Conservation (phyloP, 2,797 vertebrate genomes). For the Ispidina lecontei region DNA sequence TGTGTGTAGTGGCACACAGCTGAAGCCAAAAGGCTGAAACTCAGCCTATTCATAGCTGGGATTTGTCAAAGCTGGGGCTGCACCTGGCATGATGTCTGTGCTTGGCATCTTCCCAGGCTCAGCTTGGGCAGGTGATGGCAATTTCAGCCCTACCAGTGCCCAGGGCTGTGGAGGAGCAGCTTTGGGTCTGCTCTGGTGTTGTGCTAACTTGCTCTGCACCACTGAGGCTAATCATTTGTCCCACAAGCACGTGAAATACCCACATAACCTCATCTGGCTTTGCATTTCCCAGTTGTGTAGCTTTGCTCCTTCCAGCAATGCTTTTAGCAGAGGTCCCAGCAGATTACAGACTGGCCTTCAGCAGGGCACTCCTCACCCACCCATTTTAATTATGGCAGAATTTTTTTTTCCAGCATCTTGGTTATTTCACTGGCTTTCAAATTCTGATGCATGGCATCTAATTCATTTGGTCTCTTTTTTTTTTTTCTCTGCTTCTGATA, state of each 20-base stretch:
- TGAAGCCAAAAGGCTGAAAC: background rate
- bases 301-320: background rate
- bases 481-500: background rate
- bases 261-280: background rate
- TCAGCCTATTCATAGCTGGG: background rate
- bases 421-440: background rate
- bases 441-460: background rate
- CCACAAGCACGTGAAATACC: background rate
- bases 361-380: background rate
- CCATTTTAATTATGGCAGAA: background rate
- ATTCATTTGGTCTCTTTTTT: background rate
- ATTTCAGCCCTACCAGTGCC: background rate
- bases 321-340: background rate
- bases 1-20: background rate
- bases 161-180: background rate
- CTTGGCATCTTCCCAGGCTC: background rate
- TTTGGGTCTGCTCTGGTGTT: background rate
- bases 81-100: background rate
- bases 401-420: background rate
- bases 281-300: background rate
- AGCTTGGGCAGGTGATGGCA: background rate
- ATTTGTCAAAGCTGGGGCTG: background rate
- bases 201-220: background rate
- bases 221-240: background rate
- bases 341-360: background rate